These are phyloP conservation scores for Conus canariensis DNA, from an alignment of 2,888 invertebrate genomes.

Conservation along the genomic window DNA sequence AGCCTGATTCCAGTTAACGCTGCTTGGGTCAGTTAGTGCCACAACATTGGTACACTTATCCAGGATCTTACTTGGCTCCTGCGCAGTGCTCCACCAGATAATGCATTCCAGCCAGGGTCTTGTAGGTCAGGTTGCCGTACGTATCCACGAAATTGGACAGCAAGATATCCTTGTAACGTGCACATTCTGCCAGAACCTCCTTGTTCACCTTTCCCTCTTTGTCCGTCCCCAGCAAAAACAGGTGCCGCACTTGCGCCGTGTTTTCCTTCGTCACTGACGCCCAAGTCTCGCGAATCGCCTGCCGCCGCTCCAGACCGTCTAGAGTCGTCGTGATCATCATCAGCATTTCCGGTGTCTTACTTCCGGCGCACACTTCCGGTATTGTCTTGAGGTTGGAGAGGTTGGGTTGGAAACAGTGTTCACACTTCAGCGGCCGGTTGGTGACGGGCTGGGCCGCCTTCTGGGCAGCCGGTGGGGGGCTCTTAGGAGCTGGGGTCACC, in stretches of 20 bases:
- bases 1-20: too few species aligned
- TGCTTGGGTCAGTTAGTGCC: too few species aligned
- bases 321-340: slow-evolving; percentile 16
- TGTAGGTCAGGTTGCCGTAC: slow-evolving; percentile 47
- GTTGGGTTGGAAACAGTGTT: neutral
- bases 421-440: slow-evolving; percentile 14
- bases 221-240: slow-evolving; percentile 53
- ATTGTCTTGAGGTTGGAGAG: neutral
- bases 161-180: slow-evolving; percentile 39
- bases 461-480: too few species aligned
- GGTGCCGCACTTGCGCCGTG: slow-evolving; percentile 50
- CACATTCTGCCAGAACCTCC: slow-evolving; percentile 23
- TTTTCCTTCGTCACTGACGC: slow-evolving; percentile 45
- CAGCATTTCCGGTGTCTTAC: neutral
- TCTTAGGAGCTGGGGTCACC: too few species aligned
- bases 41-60: too few species aligned
- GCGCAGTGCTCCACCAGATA: neutral
- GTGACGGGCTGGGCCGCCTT: neutral
- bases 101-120: slow-evolving; percentile 37
- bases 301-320: slow-evolving; percentile 25
- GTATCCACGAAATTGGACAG: slow-evolving; percentile 44
- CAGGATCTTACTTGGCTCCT: neutral
- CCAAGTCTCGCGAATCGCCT: slow-evolving; percentile 56
- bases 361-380: neutral
- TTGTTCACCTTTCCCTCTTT: slow-evolving; percentile 2